Base-by-base conservation (phyloP, 2,797 vertebrate species). In the Ptychobarbus kaznakovi region DNA sequence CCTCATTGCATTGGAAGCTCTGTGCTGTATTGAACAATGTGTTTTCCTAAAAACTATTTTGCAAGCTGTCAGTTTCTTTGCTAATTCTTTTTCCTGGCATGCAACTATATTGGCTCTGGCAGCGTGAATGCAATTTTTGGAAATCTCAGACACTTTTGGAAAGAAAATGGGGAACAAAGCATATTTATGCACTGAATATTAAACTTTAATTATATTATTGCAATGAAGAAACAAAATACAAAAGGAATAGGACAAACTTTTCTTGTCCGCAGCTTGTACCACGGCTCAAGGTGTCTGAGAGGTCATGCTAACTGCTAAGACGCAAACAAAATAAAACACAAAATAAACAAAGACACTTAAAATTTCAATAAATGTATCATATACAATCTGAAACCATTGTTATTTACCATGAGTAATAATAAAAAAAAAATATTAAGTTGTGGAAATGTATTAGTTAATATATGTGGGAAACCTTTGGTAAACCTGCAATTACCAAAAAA, bases 41-140 rank as follows among this genome's bases (percentile, higher is more conserved):
- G 56, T 80, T 87, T 75, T 86, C 87, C 44, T 78, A 44, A 80
- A 61, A 80, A 80, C 66, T 80, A 70, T 70, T 87, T 86, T 63
- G 69, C 78, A 61, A 72, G 81, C 69, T 81, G 72, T 80, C 86
- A 84, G 32, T 85, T 80, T 84, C 65, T 82, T 82, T 77, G 53
- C 82, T 86, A 84, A 86, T 84, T 82, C 15, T 68, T n/a, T 78
- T 3, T 69, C 22, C 78, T 80, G 79, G 81, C 86, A 80, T 46
- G 9, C 74, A 63, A 32, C 42, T 46, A n/a, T 11, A 20, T 42
- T 78, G 32, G 42, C 72, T 78, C 46, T 65, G 28, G n/a, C 13
- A 87, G 72, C 22, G 11, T 40, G 80, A 80, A 82, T 81, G 35
- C 53, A 46, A 81, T 83, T 86, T 83, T 22, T 51, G 40, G 9